Base-by-base conservation (phyloP, 1,140 invertebrate species). In the Gryon sp. region DNA sequence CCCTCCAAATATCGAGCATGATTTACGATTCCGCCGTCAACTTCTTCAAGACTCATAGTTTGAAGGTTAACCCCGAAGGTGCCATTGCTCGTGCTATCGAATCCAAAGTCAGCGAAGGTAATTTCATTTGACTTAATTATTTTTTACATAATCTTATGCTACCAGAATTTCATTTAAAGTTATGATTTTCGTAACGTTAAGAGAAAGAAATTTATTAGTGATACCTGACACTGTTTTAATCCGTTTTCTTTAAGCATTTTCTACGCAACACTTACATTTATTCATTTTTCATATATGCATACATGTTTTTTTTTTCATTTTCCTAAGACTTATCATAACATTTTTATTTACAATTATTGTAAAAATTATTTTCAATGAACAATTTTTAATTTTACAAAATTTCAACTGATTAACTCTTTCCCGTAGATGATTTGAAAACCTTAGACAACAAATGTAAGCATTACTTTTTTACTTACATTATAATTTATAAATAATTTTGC, bases 1-100 rank as follows among this genome's bases (percentile, higher is more conserved):
- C 86, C 8, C 80, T 90, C 11, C 88, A 90, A 18, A 78, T 93
- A 1, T 66, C 90, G 1, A 90, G 89, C 26, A 85, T 92, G 86
- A 79, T 92, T 15, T 86, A 90, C 19, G 89, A 92, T 41, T 89
- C 90, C 1, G 86, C 83, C 1, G 68, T 89, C 12, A 87, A 90
- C 4, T 92, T 93, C 81, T 78, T 92, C 14, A 85, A 90, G 72
- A 89, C 86, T 16, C 91, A 92, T 84, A 92, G 89, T 63, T 76
- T 93, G 72, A 91, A 92, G 81, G 79, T 93, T 65, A 90, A 90
- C 79, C 90, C 91, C 22, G 83, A 91, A 36, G 88, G 88, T 62
- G 84, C 90, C 5, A 6, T 75, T 8, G 62, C 90, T 9, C 89
- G 92, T 26, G 88, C 91, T 60, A 80, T 93, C 24, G 89, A 89